Base-by-base conservation (phyloP, 2,888 invertebrate species). In the Eristalis pertinax region DNA sequence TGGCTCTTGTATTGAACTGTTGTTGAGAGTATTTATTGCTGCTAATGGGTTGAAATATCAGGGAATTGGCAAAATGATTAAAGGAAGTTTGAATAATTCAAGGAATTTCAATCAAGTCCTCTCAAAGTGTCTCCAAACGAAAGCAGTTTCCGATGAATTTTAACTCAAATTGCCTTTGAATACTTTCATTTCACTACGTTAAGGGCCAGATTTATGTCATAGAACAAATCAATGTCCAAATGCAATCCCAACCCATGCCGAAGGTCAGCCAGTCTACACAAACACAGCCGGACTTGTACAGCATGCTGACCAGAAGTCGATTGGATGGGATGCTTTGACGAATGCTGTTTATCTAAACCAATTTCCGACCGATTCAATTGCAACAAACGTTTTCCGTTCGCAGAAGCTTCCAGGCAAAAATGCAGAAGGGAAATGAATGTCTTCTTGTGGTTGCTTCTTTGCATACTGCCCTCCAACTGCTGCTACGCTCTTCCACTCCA, bases 1-100 rank as follows among this genome's bases (percentile, higher is more conserved):
- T 50, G 29, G 29, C 29, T 4, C 7, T 19, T 74, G n/a, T 26
- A 73, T 26, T 83, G 43, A 68, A 83, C 50, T 68, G 68, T 56
- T 62, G 38, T 65, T 38, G 63, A 41, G 67, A 50, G 67, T 63
- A 80, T 76, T 72, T 70, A 76, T 80, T 60, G 62, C 24, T 67
- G 81, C 32, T 76, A 84, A 81, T 76, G 56, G 72, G 63, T 67
- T 63, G 70, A 56, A 80, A 84, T 84, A 62, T 75, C 72, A 62
- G 60, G 62, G 65, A 62, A 80, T 84, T 76, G 19, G 19, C 43
- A 64, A 56, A 64, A 35, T 50, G 50, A 84, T 67, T 62, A 43
- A 64, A 32, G 22, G 24, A 15, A 22, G 11, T 11, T 3, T 15
- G 35, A 41, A 43, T 41, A 60, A 63, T 67, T 69, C 13, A 58